Conservation (phyloP, 92 coral and sea anemone genomes). For the Micromussa lordhowensis region DNA sequence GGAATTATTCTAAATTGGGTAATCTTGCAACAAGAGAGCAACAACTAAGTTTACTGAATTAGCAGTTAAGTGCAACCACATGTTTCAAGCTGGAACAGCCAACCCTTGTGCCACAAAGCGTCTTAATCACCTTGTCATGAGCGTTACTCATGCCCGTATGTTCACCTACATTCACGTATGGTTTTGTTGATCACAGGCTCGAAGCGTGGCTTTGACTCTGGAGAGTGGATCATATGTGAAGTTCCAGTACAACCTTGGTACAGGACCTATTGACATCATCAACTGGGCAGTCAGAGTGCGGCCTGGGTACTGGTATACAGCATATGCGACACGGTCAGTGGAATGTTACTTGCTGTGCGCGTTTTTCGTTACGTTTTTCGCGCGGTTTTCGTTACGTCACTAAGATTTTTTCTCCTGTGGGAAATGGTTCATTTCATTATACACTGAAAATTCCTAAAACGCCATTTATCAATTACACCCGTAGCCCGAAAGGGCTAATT, state of each 20-base stretch:
- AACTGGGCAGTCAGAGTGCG: constrained; percentile 89
- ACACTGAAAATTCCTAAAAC: background rate
- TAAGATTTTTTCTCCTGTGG: background rate
- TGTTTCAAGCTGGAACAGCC: background rate
- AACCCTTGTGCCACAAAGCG: background rate
- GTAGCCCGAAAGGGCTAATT: too few species aligned
- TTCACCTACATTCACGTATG: background rate
- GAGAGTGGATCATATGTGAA: constrained; percentile 71
- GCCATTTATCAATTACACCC: too few species aligned
- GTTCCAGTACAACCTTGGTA: constrained; percentile 86
- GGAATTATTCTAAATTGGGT: background rate
- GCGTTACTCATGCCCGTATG: background rate
- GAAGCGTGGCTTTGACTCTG: constrained; percentile 68
- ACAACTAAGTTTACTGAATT: background rate
- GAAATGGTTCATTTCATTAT: background rate
- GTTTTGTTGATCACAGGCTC: constrained; percentile 38
- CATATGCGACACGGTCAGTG: constrained; percentile 93
- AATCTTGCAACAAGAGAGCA: background rate
- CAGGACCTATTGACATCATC: constrained; percentile 73
- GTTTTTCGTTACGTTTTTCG: background rate
- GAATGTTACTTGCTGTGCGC: background rate
- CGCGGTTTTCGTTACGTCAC: background rate
- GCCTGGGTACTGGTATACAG: constrained; percentile 89
- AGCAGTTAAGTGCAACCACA: background rate
- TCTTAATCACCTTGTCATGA: background rate